Evolutionary conservation across 1,140 invertebrate genomes (phyloP).

Genomic region (Trichonephila inaurata): DNA sequence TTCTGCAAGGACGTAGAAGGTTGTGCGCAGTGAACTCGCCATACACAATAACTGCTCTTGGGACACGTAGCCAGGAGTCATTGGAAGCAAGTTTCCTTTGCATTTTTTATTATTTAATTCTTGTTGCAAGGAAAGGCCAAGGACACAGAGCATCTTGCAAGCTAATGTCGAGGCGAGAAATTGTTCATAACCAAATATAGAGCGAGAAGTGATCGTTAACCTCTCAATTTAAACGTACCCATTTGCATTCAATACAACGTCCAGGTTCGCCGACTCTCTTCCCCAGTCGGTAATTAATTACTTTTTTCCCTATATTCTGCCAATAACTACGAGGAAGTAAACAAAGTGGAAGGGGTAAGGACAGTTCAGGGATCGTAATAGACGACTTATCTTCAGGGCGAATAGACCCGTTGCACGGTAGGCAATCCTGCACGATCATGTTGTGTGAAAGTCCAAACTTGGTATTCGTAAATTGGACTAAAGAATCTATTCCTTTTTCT

Average conservation of each 20-base stretch:
- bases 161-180: slow-evolving; percentile 20
- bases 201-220: slow-evolving; percentile 55
- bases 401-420: too few species aligned
- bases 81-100: not conserved
- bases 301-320: not conserved
- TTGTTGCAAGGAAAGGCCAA: slow-evolving; percentile 64
- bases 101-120: not conserved
- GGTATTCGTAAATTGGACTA: too few species aligned
- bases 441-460: too few species aligned
- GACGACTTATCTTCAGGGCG: not conserved
- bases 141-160: not conserved
- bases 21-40: not conserved
- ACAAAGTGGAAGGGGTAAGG: not conserved
- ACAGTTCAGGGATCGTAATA: not conserved
- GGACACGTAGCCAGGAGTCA: not conserved
- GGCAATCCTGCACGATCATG: too few species aligned
- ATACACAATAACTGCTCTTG: not conserved
- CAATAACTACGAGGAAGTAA: slow-evolving; percentile 13
- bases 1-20: not conserved
- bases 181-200: slow-evolving; percentile 68
- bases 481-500: too few species aligned
- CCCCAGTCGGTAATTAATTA: slow-evolving; percentile 11
- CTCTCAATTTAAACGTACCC: not conserved
- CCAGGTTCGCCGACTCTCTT: slow-evolving; percentile 23
- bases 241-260: slow-evolving; percentile 49